phyloP scores from a whole-genome alignment of 2,113 vertebrate species.

The Ciconia boyciana region DNA sequence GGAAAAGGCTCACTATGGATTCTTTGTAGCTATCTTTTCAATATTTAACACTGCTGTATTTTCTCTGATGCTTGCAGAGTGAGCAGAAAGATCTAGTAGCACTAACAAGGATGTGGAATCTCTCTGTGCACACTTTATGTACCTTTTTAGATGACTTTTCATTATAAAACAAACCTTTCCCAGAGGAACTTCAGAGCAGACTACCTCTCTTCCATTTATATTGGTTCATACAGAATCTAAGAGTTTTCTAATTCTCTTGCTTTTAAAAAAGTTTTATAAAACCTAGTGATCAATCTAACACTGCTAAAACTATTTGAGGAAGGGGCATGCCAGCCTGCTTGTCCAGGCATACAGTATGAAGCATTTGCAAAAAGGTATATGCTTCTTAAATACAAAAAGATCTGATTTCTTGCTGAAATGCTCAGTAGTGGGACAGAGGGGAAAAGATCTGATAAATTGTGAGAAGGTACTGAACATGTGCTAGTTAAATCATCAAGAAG shows the following conservation, averaged over 20 bases:
- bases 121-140: neutral
- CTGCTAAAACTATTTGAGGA: neutral
- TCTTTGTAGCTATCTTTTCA: neutral
- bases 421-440: neutral
- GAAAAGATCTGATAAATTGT: neutral
- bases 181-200: neutral
- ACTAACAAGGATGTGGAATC: neutral
- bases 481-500: neutral
- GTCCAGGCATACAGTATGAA: neutral
- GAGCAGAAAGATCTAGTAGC: neutral
- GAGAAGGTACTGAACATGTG: neutral
- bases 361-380: neutral
- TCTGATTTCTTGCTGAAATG: neutral
- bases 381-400: neutral
- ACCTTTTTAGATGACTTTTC: neutral
- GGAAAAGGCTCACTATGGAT: neutral
- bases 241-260: neutral
- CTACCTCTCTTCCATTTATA: neutral
- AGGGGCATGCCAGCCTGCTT: neutral
- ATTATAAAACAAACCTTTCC: neutral
- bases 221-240: neutral
- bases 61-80: neutral
- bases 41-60: neutral
- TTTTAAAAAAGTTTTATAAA: neutral
- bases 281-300: neutral